These are phyloP conservation scores for Mylabris sibirica DNA, from an alignment of 2,888 invertebrate species.

Conservation along the genomic window DNA sequence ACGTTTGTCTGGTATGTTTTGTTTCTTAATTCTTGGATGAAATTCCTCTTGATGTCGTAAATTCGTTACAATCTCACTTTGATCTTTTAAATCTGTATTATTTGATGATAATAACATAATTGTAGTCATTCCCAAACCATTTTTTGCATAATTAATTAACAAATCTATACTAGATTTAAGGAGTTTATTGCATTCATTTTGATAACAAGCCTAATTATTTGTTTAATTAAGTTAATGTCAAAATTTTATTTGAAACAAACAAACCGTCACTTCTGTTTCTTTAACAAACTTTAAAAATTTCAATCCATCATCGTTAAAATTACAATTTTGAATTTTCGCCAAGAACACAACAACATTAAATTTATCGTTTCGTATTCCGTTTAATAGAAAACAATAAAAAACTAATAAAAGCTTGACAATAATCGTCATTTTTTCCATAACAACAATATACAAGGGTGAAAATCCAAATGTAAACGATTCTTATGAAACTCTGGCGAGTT, in stretches of 20 bases:
- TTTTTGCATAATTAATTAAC: slow-evolving; percentile 48
- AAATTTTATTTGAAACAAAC: slow-evolving; percentile 10
- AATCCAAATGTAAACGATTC: too few relatives aligned
- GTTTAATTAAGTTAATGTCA: background rate
- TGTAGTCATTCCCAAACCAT: slow-evolving; percentile 50
- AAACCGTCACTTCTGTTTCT: slow-evolving; percentile 39
- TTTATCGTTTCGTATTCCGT: slow-evolving; percentile 22
- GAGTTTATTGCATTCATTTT: slow-evolving; percentile 43
- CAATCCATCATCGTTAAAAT: slow-evolving; percentile 33
- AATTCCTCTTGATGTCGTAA: slow-evolving; percentile 1
- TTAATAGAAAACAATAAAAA: slow-evolving; percentile 14
- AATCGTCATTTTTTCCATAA: slow-evolving; percentile 16
- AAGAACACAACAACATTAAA: slow-evolving; percentile 45
- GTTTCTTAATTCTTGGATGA: background rate
- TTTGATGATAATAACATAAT: slow-evolving; percentile 32
- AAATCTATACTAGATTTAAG: slow-evolving; percentile 43
- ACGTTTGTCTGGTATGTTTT: slow-evolving; percentile 17
- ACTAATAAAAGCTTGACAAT: slow-evolving; percentile 23
- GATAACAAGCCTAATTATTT: background rate
- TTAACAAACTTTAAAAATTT: slow-evolving; percentile 39
- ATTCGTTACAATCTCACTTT: background rate
- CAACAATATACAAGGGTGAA: too few relatives aligned
- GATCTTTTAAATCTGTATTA: background rate
- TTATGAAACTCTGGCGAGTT: too few relatives aligned
- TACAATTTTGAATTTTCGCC: slow-evolving; percentile 34